These are phyloP conservation scores for Pseudorectes ferrugineus DNA, from an alignment of 2,113 vertebrate genomes.

Conservation along the genomic window DNA sequence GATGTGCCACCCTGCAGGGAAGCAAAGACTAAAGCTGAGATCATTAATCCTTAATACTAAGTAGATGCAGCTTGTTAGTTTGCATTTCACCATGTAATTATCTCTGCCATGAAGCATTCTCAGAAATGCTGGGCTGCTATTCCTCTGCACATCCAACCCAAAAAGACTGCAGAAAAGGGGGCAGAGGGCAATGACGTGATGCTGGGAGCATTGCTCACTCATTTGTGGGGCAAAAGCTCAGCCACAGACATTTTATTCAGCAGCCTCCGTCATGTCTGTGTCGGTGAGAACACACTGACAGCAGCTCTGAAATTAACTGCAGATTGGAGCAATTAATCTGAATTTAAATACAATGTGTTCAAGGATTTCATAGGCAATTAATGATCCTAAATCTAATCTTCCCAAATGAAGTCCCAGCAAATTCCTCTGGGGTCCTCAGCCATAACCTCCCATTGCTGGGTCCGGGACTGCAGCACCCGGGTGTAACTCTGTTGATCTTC, in stretches of 20 bases:
- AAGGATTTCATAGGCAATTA: background rate
- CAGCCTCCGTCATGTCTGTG: background rate
- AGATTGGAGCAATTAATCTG: background rate
- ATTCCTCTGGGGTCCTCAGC: background rate
- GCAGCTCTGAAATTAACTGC: background rate
- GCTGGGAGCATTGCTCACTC: background rate
- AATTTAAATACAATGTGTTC: background rate
- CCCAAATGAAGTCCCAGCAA: background rate
- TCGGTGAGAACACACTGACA: background rate
- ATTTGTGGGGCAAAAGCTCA: background rate
- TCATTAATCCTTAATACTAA: slow-evolving; percentile 27
- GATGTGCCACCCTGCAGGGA: background rate
- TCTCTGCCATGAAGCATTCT: background rate
- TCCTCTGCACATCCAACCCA: background rate
- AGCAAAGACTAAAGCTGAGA: background rate
- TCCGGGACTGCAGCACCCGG: too few relatives aligned
- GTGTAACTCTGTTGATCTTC: background rate
- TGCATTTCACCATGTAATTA: slow-evolving; percentile 19
- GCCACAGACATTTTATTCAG: background rate
- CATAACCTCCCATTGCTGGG: background rate
- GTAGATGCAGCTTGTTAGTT: slow-evolving; percentile 20
- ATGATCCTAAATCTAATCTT: background rate
- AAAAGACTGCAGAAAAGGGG: background rate
- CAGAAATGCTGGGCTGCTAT: background rate
- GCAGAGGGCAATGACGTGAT: accelerated